These are phyloP conservation scores for Atrina japonica DNA, from an alignment of 2,888 invertebrate species.

Conservation along the genomic window DNA sequence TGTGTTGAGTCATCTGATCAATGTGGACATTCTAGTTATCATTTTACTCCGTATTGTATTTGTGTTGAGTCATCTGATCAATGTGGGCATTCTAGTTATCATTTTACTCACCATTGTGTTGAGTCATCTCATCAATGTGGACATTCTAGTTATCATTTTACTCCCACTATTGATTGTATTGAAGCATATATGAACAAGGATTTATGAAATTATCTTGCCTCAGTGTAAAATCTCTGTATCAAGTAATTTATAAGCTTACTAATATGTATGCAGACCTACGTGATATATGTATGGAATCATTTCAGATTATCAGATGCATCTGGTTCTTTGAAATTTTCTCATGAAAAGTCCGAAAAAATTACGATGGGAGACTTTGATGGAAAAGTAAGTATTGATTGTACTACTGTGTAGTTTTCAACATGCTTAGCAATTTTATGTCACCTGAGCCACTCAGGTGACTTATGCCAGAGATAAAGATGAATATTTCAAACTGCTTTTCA, in stretches of 20 bases:
- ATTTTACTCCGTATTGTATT: too few relatives aligned
- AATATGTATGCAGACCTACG: too few relatives aligned
- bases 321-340: constrained; percentile 63
- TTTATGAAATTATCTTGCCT: not conserved
- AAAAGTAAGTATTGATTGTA: constrained; percentile 68
- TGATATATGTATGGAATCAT: not conserved
- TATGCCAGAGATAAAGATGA: not conserved
- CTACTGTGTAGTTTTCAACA: not conserved
- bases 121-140: too few relatives aligned
- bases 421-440: not conserved
- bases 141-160: too few relatives aligned
- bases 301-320: constrained; percentile 64
- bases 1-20: too few relatives aligned
- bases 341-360: constrained; percentile 65
- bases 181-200: too few relatives aligned
- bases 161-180: too few relatives aligned
- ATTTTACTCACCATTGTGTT: too few relatives aligned
- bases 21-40: too few relatives aligned
- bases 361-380: constrained; percentile 63
- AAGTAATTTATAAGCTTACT: not conserved
- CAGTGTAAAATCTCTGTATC: not conserved
- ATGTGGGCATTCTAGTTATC: too few relatives aligned
- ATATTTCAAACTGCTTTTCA: not conserved
- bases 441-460: not conserved
- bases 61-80: too few relatives aligned